phyloP scores from a whole-genome alignment of 2,888 invertebrate species.

The Omphaloscelis lunosa region DNA sequence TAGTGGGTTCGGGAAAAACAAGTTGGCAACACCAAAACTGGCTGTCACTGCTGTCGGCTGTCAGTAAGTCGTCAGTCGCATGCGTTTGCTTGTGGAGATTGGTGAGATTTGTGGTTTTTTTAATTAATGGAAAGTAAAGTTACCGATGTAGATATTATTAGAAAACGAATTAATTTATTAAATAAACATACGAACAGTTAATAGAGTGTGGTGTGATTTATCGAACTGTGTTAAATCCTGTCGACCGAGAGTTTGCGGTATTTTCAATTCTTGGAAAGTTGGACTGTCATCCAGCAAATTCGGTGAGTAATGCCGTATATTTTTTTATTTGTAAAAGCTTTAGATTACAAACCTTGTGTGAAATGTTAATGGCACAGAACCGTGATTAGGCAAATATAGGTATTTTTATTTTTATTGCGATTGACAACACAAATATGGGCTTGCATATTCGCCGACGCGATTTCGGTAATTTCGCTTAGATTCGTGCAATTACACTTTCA shows the following conservation, averaged over 20 bases:
- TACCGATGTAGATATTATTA: constrained; percentile 58
- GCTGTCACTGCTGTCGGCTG: constrained; percentile 31
- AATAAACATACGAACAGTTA: constrained; percentile 53
- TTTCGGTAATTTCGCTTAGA: constrained; percentile 40
- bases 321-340: constrained; percentile 62
- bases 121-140: constrained; percentile 60
- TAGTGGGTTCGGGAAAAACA: neutral
- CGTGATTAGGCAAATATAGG: constrained; percentile 14
- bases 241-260: constrained; percentile 74
- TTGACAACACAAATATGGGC: neutral
- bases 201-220: constrained; percentile 76
- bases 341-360: constrained; percentile 57
- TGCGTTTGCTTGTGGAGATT: constrained; percentile 55
- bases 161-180: constrained; percentile 52
- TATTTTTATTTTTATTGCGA: constrained; percentile 21
- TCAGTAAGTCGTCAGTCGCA: constrained; percentile 58
- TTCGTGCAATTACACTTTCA: constrained; percentile 57
- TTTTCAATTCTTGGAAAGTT: constrained; percentile 86
- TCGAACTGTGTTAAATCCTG: constrained; percentile 76
- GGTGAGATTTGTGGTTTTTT: constrained; percentile 36
- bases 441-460: constrained; percentile 3
- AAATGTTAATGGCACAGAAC: constrained; percentile 36
- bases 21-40: constrained; percentile 5
- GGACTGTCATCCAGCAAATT: constrained; percentile 84
- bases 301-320: constrained; percentile 84